Evolutionary conservation across 2,888 invertebrate species (phyloP).

Genomic region (Serripes groenlandicus): DNA sequence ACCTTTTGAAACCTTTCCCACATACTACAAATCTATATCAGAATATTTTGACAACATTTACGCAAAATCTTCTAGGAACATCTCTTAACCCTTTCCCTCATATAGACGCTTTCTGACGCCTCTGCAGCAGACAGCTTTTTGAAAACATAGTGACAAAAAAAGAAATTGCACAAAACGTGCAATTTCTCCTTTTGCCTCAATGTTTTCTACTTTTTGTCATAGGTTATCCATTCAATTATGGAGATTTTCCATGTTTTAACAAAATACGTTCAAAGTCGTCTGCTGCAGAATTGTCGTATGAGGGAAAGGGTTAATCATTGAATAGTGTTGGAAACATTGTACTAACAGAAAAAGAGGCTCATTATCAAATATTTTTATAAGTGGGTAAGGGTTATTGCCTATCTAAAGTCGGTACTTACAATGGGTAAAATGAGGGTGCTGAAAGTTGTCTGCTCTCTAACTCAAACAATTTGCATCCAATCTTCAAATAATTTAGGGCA

Average conservation of each 20-base stretch:
- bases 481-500: no score
- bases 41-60: neutral
- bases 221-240: neutral
- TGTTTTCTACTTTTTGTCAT: neutral
- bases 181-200: neutral
- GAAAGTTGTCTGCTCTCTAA: no score
- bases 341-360: no score
- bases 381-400: no score
- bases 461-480: no score
- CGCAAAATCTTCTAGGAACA: neutral
- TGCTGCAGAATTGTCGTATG: neutral
- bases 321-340: no score
- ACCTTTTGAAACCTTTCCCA: neutral
- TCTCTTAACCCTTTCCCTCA: constrained; percentile 5
- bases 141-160: neutral
- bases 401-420: no score
- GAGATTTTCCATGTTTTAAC: neutral
- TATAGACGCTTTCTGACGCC: neutral
- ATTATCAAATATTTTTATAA: no score
- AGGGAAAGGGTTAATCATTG: neutral
- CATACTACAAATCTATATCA: neutral
- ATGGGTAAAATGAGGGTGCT: no score
- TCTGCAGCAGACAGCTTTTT: neutral
- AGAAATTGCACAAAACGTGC: constrained; percentile 1
- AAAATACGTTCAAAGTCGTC: neutral